Evolutionary conservation across 2,797 vertebrate genomes (phyloP).

Genomic region (Sebastes umbrosus): DNA sequence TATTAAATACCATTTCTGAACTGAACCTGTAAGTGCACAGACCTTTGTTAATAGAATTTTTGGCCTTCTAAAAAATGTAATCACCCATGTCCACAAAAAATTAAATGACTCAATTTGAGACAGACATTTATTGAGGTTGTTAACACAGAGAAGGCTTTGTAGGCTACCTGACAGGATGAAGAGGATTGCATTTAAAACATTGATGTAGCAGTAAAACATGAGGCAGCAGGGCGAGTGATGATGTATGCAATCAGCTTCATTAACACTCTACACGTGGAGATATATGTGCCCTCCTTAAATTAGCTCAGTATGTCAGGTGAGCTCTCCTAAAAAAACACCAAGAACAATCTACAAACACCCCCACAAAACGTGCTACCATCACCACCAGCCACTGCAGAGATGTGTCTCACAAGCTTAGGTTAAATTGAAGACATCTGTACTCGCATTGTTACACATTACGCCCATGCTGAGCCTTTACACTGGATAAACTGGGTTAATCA

Average conservation of each 20-base stretch:
- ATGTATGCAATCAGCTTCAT: constrained; percentile 41
- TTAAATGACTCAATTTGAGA: background rate
- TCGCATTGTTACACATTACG: constrained; percentile 16
- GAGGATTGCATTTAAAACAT: constrained; percentile 40
- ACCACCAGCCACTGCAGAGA: background rate
- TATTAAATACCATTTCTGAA: background rate
- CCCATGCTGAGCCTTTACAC: constrained; percentile 16
- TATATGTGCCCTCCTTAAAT: background rate
- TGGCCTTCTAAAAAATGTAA: background rate
- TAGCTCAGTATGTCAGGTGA: constrained; percentile 15
- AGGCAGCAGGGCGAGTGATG: constrained; percentile 20
- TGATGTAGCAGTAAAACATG: constrained; percentile 24
- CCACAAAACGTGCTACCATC: constrained; percentile 1
- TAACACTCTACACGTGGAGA: constrained; percentile 16
- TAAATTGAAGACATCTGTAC: constrained; percentile 35
- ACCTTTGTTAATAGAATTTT: background rate
- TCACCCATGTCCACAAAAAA: background rate
- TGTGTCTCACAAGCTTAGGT: constrained; percentile 7
- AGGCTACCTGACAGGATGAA: constrained; percentile 11
- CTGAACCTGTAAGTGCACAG: background rate
- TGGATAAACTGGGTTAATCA: constrained; percentile 38
- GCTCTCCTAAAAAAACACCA: background rate
- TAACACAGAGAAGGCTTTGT: constrained; percentile 19
- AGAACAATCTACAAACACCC: background rate
- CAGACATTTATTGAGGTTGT: background rate